A percentile compares a stretch with the other conserved stretches of the same genome.
Evolutionary conservation across 2,797 vertebrate species (phyloP).

Genomic region (Agapornis canus): DNA sequence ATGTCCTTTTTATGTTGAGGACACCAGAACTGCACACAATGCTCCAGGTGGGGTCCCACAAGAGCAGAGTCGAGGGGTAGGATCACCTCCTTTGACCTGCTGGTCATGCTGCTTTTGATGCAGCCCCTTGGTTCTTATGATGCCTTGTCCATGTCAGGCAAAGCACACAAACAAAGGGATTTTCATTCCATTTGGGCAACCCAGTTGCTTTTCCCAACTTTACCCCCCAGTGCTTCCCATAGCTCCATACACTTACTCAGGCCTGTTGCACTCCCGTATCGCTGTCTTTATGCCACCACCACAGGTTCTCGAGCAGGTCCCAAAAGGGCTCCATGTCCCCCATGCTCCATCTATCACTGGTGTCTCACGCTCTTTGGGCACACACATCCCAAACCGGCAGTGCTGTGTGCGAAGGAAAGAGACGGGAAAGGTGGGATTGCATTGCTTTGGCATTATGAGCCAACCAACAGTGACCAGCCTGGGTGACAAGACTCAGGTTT

Average conservation of each 20-base stretch:
- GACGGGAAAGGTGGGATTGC: neutral
- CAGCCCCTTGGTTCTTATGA: neutral
- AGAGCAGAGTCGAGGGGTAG: too few species aligned
- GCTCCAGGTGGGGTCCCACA: too few species aligned
- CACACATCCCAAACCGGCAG: constrained; percentile 93
- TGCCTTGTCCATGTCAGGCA: fast-evolving
- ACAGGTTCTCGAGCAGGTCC: constrained; percentile 92
- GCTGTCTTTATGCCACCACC: constrained; percentile 95
- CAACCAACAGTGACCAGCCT: fast-evolving
- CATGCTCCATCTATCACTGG: constrained; percentile 88
- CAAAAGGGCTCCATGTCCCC: constrained; percentile 98
- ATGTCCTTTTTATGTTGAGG: too few species aligned
- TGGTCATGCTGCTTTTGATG: too few species aligned
- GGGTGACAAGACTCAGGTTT: neutral
- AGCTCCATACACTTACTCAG: constrained; percentile 83
- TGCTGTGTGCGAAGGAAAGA: constrained; percentile 80
- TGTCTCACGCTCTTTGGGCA: constrained; percentile 87
- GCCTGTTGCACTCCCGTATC: constrained; percentile 93
- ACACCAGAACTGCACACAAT: too few species aligned
- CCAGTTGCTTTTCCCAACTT: neutral
- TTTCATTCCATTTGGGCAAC: neutral
- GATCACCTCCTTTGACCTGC: too few species aligned
- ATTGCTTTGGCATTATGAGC: fast-evolving
- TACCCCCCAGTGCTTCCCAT: fast-evolving
- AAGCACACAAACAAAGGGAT: neutral